A percentile compares a stretch with the other conserved stretches of the same genome.
phyloP scores from a whole-genome alignment of 2,113 vertebrate species.

The Alethe castanea region DNA sequence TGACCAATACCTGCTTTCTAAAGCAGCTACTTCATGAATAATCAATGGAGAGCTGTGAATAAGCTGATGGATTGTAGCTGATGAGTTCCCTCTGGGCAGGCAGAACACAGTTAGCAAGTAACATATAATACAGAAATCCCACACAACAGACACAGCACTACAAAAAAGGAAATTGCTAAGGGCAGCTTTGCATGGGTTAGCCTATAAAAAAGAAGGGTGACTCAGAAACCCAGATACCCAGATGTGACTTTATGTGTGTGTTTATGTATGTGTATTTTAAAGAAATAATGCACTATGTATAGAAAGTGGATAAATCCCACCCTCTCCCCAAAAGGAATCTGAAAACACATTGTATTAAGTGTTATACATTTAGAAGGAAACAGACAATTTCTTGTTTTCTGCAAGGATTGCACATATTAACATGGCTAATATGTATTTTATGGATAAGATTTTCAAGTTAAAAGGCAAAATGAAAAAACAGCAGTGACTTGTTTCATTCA shows the following conservation, averaged over 20 bases:
- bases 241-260: not conserved
- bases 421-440: not conserved
- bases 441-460: not conserved
- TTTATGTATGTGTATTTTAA: not conserved
- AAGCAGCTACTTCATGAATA: slow-evolving; percentile 58
- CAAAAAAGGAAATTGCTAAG: not conserved
- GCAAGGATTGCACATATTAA: not conserved
- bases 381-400: not conserved
- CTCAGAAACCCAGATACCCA: not conserved
- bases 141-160: not conserved
- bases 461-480: not conserved
- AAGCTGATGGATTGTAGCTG: slow-evolving; percentile 52
- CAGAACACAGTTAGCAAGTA: slow-evolving; percentile 11
- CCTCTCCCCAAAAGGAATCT: not conserved
- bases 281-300: not conserved
- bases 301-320: not conserved
- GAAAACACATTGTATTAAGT: not conserved
- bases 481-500: not conserved
- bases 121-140: not conserved
- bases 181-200: not conserved
- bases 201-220: not conserved
- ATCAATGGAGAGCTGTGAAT: slow-evolving; percentile 26
- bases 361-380: not conserved
- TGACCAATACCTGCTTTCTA: slow-evolving; percentile 29
- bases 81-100: slow-evolving; percentile 16